Evolutionary conservation across 2,888 invertebrate genomes (phyloP).

Genomic region (Tineola bisselliella): DNA sequence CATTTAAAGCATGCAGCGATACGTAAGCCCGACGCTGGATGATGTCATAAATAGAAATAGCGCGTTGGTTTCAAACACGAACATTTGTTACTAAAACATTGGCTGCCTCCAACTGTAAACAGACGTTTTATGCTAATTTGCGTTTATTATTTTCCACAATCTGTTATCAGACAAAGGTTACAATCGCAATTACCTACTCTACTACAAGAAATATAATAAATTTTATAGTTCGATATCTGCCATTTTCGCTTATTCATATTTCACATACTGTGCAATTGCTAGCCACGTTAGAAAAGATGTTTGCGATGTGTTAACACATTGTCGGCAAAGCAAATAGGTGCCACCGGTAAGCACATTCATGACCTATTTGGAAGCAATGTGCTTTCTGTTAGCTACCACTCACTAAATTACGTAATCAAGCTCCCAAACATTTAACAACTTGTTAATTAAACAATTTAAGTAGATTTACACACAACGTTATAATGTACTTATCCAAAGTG

Average conservation of each 20-base stretch:
- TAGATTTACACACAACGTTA: not conserved
- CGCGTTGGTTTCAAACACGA: conserved; percentile 43
- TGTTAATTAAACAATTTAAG: conserved; percentile 1
- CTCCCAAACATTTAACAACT: not conserved
- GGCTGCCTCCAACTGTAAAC: conserved; percentile 16
- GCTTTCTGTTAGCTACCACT: not conserved
- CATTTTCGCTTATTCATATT: not conserved
- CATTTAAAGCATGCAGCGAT: conserved; percentile 70
- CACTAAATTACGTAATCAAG: conserved; percentile 1
- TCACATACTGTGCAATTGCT: not conserved
- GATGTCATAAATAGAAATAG: conserved; percentile 72
- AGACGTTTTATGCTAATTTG: not conserved
- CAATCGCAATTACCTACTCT: not conserved
- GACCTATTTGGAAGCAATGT: conserved; percentile 10
- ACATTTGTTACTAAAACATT: conserved; percentile 49
- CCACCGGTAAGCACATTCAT: not conserved
- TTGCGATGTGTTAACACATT: not conserved
- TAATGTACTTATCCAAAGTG: not conserved
- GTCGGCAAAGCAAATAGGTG: not conserved
- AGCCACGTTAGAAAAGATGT: not conserved
- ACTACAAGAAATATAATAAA: not conserved
- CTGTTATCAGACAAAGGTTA: not conserved
- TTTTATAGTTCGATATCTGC: not conserved
- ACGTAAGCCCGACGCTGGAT: conserved; percentile 65
- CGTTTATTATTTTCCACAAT: not conserved